Percentiles rank a stretch among this genome's conserved stretches.
phyloP scores from a whole-genome alignment of 2,113 vertebrate species.

The Colinus virginianus region DNA sequence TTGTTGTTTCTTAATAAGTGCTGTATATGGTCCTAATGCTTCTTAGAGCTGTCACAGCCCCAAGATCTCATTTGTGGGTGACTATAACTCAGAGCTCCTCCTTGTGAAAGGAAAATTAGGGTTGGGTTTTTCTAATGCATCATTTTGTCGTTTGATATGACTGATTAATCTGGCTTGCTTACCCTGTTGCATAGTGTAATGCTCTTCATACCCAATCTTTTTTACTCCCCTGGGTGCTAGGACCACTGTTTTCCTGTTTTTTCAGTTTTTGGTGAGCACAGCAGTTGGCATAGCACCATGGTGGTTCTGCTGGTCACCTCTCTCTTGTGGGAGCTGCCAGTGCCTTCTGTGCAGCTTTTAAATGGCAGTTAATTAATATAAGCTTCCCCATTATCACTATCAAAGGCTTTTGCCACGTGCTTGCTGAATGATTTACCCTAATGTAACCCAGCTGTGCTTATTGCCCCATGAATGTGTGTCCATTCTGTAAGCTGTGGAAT shows the following conservation, averaged over 20 bases:
- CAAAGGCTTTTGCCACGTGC: neutral
- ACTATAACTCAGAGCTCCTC: neutral
- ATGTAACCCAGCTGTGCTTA: neutral
- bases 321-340: neutral
- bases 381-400: too few species aligned
- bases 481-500: neutral
- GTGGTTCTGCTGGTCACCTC: neutral
- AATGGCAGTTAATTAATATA: neutral
- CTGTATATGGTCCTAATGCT: neutral
- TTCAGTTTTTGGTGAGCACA: neutral
- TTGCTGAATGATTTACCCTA: neutral
- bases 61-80: neutral
- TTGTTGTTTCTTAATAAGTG: neutral
- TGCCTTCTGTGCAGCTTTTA: neutral
- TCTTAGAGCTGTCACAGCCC: neutral
- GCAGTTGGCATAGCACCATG: accelerated
- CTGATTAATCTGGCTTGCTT: neutral
- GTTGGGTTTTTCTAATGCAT: neutral
- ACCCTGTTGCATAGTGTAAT: neutral
- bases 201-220: neutral
- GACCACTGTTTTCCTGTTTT: neutral
- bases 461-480: accelerated
- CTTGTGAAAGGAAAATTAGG: neutral
- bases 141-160: neutral
- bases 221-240: neutral